Percentiles rank a stretch among this genome's conserved stretches.
Evolutionary conservation across 2,888 invertebrate species (phyloP).

Genomic region (Cosmorhoe ocellata): DNA sequence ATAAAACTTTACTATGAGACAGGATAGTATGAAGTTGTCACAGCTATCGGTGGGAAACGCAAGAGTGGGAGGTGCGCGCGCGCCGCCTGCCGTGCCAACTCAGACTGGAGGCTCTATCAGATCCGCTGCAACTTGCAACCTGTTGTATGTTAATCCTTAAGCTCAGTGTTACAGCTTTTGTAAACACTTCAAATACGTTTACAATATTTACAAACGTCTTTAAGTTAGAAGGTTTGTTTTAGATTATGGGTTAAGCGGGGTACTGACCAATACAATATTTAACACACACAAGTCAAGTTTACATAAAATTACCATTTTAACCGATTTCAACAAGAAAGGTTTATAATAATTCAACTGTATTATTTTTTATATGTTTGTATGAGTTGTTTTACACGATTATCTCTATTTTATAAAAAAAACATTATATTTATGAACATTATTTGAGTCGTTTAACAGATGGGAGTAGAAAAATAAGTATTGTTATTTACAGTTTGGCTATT

Average conservation of each 20-base stretch:
- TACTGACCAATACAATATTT: conserved; percentile 2
- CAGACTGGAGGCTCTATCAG: conserved; percentile 76
- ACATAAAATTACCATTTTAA: too few species aligned
- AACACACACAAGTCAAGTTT: too few species aligned
- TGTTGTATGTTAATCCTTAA: conserved; percentile 71
- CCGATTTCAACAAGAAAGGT: too few species aligned
- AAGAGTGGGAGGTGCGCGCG: conserved; percentile 61
- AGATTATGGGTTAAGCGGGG: conserved; percentile 15
- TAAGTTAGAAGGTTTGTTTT: conserved; percentile 30
- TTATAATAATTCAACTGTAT: too few species aligned
- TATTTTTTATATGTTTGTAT: too few species aligned
- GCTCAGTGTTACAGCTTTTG: conserved; percentile 61
- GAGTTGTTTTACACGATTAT: too few species aligned
- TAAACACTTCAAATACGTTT: conserved; percentile 55
- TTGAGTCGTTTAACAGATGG: too few species aligned
- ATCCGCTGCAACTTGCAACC: conserved; percentile 68
- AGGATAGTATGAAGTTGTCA: conserved; percentile 27
- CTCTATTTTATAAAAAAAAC: too few species aligned
- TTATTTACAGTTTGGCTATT: too few species aligned
- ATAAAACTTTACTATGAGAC: conserved; percentile 12
- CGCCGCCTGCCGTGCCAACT: conserved; percentile 66
- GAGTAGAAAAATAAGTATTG: too few species aligned
- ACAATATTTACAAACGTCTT: conserved; percentile 37
- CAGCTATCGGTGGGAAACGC: conserved; percentile 34
- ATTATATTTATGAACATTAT: too few species aligned